phyloP scores from a whole-genome alignment of 1,140 invertebrate species.

The Zaprionus nigranus region DNA sequence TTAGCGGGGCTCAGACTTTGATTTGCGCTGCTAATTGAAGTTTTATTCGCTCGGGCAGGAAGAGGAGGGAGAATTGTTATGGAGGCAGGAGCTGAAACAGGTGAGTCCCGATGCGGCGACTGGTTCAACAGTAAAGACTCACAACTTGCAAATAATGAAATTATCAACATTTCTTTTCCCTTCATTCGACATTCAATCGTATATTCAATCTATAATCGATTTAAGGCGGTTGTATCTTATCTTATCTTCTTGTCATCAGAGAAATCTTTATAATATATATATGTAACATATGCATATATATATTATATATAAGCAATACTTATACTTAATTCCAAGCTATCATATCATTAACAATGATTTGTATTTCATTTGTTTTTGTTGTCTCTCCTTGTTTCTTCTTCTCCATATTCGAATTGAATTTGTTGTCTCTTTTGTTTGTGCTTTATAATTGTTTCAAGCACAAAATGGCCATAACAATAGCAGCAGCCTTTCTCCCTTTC shows the following conservation, averaged over 20 bases:
- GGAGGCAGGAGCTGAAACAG: not conserved
- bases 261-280: too few species aligned
- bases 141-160: not conserved
- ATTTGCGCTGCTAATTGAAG: constrained; percentile 74
- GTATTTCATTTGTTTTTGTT: constrained; percentile 5
- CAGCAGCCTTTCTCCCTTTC: not conserved
- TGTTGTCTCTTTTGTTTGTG: not conserved
- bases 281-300: too few species aligned
- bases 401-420: not conserved
- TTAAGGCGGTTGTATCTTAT: not conserved
- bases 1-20: constrained; percentile 61
- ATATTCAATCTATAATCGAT: not conserved
- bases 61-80: not conserved
- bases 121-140: not conserved
- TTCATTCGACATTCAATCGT: not conserved
- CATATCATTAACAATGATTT: not conserved
- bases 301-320: too few species aligned
- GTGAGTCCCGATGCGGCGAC: constrained; percentile 16
- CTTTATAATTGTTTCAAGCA: constrained; percentile 8
- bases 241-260: not conserved
- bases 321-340: not conserved
- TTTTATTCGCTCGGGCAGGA: constrained; percentile 50
- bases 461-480: constrained; percentile 19
- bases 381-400: not conserved
- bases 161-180: not conserved